phyloP scores from a whole-genome alignment of 2,888 invertebrate genomes.

The Papilio demoleus region DNA sequence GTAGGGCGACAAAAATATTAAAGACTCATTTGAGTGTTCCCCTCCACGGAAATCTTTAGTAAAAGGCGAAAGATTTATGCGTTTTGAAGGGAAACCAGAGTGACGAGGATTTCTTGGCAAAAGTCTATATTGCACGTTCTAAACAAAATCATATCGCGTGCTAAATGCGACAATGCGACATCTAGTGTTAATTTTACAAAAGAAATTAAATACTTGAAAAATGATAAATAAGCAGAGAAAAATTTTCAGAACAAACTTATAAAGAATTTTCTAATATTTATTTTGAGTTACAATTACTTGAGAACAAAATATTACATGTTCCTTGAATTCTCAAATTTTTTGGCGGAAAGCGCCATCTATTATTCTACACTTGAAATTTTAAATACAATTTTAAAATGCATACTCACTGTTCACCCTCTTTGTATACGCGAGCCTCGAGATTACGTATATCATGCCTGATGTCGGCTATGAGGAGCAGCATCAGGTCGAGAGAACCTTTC shows the following conservation, averaged over 20 bases:
- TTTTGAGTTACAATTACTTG: not conserved
- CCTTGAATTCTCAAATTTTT: not conserved
- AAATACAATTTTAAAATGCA: not conserved
- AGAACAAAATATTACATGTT: not conserved
- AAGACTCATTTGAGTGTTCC: constrained; percentile 81
- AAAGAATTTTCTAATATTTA: not conserved
- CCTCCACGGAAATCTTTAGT: constrained; percentile 85
- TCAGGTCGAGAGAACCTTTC: constrained; percentile 85
- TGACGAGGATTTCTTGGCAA: constrained; percentile 39
- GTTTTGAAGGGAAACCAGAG: constrained; percentile 87
- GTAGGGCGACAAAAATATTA: constrained; percentile 18
- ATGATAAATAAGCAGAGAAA: no score
- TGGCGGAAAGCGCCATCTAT: not conserved
- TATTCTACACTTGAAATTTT: not conserved
- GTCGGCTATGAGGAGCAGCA: constrained; percentile 86
- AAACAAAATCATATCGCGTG: constrained; percentile 43
- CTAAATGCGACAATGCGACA: not conserved
- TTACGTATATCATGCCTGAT: constrained; percentile 85
- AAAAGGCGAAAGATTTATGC: constrained; percentile 91
- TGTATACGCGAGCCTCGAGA: constrained; percentile 83
- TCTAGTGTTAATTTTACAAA: not conserved
- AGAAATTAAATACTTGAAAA: no score
- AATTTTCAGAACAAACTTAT: no score
- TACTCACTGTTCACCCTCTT: constrained; percentile 80
- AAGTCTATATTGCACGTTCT: constrained; percentile 25